Conservation (phyloP, 2,888 invertebrate species). For the Drepana falcataria region DNA sequence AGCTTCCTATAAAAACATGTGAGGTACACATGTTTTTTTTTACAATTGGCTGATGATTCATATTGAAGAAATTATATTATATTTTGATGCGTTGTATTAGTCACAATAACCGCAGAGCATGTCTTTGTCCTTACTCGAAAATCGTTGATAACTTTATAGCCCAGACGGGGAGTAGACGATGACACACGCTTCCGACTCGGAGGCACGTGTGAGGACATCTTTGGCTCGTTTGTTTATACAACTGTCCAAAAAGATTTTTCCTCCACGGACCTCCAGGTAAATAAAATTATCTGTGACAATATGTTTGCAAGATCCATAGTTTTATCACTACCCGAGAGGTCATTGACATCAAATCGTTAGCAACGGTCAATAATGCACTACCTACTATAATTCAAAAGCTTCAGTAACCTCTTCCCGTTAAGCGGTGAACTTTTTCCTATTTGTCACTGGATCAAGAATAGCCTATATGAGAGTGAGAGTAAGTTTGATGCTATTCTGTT, state of each 20-base stretch:
- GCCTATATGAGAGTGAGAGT: no score
- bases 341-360: no score
- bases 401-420: no score
- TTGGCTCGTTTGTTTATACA: conserved; percentile 21
- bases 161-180: conserved; percentile 50
- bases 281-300: background rate
- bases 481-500: no score
- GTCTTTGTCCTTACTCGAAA: conserved; percentile 62
- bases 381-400: no score
- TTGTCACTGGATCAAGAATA: no score
- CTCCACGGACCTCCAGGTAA: background rate
- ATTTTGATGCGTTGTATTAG: conserved; percentile 44
- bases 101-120: conserved; percentile 51
- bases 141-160: conserved; percentile 45
- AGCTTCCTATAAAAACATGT: no score
- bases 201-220: conserved; percentile 24
- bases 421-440: no score
- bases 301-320: no score
- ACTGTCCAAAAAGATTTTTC: background rate
- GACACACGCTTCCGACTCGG: conserved; percentile 39
- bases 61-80: conserved; percentile 22
- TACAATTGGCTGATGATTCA: conserved; percentile 37
- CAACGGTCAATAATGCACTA: no score
- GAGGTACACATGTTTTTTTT: no score
- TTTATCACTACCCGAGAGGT: no score